These are phyloP conservation scores for Protobothrops flavoviridis DNA, from an alignment of 2,113 vertebrate species.

Conservation along the genomic window DNA sequence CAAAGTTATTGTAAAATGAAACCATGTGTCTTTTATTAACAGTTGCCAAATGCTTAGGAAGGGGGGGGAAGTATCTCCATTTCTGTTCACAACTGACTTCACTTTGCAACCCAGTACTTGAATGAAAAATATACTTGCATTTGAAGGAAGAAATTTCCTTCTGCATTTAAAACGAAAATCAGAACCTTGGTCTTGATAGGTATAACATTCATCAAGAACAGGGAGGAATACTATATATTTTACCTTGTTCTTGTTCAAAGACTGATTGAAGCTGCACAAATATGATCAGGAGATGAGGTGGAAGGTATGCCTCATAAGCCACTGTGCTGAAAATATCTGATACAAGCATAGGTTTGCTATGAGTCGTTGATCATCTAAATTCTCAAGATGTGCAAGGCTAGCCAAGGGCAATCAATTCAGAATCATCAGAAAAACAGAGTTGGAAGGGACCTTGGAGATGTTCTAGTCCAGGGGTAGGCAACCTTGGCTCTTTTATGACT, in stretches of 20 bases:
- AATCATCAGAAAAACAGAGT: too few species aligned
- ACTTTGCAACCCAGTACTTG: not conserved
- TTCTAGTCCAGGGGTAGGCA: too few species aligned
- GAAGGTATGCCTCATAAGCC: not conserved
- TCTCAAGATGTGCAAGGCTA: not conserved
- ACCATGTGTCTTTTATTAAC: not conserved
- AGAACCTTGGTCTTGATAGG: not conserved
- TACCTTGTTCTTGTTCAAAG: not conserved
- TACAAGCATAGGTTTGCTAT: not conserved
- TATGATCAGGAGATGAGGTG: not conserved
- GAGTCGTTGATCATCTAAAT: too few species aligned
- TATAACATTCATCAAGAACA: not conserved
- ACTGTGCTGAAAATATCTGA: not conserved
- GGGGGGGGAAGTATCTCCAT: too few species aligned
- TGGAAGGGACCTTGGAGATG: too few species aligned
- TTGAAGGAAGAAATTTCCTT: accelerated
- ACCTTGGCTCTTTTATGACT: too few species aligned
- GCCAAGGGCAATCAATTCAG: not conserved
- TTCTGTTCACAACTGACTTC: not conserved
- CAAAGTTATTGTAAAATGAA: accelerated
- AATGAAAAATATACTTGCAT: accelerated
- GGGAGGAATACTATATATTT: not conserved
- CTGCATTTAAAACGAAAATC: not conserved
- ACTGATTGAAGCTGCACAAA: not conserved
- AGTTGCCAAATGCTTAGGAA: not conserved